phyloP scores from a whole-genome alignment of 2,113 vertebrate genomes.

The Coreoperca whiteheadi region DNA sequence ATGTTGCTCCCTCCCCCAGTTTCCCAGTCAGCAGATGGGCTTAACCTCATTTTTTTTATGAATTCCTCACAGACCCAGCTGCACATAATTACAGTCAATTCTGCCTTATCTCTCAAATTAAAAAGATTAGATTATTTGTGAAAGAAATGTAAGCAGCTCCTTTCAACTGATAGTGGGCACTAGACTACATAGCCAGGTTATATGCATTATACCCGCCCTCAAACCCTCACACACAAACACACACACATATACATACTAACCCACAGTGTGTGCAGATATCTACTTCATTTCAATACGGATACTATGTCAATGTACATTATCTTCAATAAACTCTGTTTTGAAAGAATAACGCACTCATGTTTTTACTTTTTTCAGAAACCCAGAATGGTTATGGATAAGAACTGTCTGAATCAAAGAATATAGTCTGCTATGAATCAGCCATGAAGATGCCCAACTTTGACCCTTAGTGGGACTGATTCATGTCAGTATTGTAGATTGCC shows the following conservation, averaged over 20 bases:
- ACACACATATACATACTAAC: constrained; percentile 31
- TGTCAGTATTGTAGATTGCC: constrained; percentile 56
- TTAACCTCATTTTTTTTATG: constrained; percentile 83
- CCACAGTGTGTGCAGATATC: constrained; percentile 44
- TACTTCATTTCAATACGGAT: constrained; percentile 54
- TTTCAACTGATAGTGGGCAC: constrained; percentile 66
- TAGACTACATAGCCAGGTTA: constrained; percentile 55
- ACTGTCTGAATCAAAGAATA: constrained; percentile 41
- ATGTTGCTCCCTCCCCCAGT: constrained; percentile 85
- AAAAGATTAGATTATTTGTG: constrained; percentile 87
- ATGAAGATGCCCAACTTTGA: constrained; percentile 34
- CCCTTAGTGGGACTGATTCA: constrained; percentile 44
- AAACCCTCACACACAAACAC: constrained; percentile 24
- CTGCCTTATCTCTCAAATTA: constrained; percentile 85
- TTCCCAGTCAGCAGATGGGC: constrained; percentile 89
- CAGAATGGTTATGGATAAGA: constrained; percentile 29
- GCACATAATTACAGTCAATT: constrained; percentile 85
- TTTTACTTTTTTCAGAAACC: constrained; percentile 44
- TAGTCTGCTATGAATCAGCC: constrained; percentile 60
- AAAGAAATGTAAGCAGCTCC: constrained; percentile 81
- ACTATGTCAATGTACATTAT: constrained; percentile 54
- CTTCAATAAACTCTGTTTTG: constrained; percentile 61
- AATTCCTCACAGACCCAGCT: constrained; percentile 83
- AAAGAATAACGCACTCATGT: constrained; percentile 54
- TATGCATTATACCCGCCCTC: constrained; percentile 38